Base-by-base conservation (phyloP, 2,113 vertebrate species). In the Dryoscopus gambensis region DNA sequence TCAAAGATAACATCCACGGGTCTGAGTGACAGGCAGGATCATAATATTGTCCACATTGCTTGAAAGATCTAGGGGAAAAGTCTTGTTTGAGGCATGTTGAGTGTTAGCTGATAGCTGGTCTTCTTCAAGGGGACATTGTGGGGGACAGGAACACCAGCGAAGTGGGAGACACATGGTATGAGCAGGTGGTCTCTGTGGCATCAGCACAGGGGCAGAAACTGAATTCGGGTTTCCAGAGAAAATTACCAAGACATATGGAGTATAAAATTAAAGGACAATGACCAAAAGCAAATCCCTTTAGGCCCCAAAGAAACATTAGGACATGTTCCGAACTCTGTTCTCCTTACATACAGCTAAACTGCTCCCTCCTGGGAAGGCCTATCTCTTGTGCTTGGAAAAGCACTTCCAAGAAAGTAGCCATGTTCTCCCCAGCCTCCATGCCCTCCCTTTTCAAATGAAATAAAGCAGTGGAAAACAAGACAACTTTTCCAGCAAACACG, bases 1-100 rank as follows among this genome's bases (percentile, higher is more conserved):
- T 13, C 13, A n/a, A 46, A 40, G 23, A 30, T 4, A 57, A 47
- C 0, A 0, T 35, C 59, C 59, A 24, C 0, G 0, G 33, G 8
- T 22, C n/a, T 10, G 1, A 77, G 35, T 7, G 24, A 68, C 39
- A 46, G 25, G n/a, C 22, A 64, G 40, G 55, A 78, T 7, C 2
- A 6, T 15, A 30, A 52, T 7, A 17, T 6, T 52, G n/a, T 37
- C 64, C 47, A n/a, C 1, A 1, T 16, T 19, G 9, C 33, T 71
- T 25, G 46, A n/a, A 31, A 87, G 37, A 63, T 55, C 12, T 35
- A 24, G 10, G 19, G 15, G 2, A 15, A 56, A 23, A 67, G 6
- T 15, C 11, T 67, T 63, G 4, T 8, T 42, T 53, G 40, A 62
- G 28, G 9, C 1, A 2, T 6, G 15, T 5, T 79, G 44, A 52